Base-by-base conservation (phyloP, 2,888 invertebrate genomes). In the Trichogramma dendrolimi region DNA sequence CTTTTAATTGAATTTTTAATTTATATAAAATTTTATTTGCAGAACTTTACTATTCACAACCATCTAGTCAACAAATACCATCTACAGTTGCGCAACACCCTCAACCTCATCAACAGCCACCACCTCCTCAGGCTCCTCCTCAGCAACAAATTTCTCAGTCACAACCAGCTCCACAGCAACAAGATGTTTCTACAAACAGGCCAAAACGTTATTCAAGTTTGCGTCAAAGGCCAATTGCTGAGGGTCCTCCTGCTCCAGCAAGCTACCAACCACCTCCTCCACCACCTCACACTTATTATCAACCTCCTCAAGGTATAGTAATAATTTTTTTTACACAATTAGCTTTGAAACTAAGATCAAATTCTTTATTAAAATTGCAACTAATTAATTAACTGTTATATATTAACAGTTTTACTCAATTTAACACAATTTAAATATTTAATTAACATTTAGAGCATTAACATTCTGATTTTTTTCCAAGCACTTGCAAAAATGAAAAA, bases 191-290 rank as follows among this genome's bases (percentile, higher is more conserved):
- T 59, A 78, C 76, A 43, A 81, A 78, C 62, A 80, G 85, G 67
- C 84, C 87, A 6, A 88, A 88, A 71, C 81, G 88, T 39, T 89
- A 89, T 74, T 89, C 88, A 4, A 85, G 86, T 61, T 82, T 87
- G 70, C 81, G 88, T 60, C 86, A 86, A 73, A 78, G 85, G 59
- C 80, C 73, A 6, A 75, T 79, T 47, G 64, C 76, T 1, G 79
- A 79, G 41, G 77, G 71, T 39, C 69, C 69, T 43, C 68, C 69
- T 55, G 69, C 67, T 55, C 65, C 66, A 49, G 48, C 65, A 43
- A 58, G 54, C n/a, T 63, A 63, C 44, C 68, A 68, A 56, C 67
- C 73, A 27, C 27, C 27, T 27, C 27, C 27, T 27, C 27, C 27
- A 27, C 27, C 27, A 10, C 65, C 71, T 1, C 76, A 74, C 57